These are phyloP conservation scores for Ameiurus melas DNA, from an alignment of 2,113 vertebrate species.

Conservation along the genomic window DNA sequence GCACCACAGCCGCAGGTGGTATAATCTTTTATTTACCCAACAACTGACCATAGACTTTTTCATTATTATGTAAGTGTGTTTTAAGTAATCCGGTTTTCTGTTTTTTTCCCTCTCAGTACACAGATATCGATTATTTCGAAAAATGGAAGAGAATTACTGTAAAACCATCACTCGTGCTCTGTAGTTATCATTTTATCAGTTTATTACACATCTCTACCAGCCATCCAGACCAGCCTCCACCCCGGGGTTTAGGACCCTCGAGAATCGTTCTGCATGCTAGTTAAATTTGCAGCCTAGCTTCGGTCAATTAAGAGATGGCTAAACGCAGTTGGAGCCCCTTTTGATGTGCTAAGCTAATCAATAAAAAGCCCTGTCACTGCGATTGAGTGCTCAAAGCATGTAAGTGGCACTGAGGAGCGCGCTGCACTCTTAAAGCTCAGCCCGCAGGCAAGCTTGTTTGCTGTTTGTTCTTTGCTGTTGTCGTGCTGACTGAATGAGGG, in stretches of 20 bases:
- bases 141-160: not conserved
- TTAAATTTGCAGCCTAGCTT: not conserved
- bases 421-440: conserved; percentile 18
- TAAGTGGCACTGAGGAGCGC: conserved; percentile 15
- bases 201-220: not conserved
- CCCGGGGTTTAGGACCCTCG: not conserved
- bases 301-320: conserved; percentile 5
- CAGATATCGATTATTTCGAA: not conserved
- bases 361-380: not conserved
- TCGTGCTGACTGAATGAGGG: conserved; percentile 30
- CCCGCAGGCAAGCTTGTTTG: not conserved
- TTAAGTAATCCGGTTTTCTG: not conserved
- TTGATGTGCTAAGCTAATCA: conserved; percentile 9
- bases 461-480: conserved; percentile 41
- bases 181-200: not conserved
- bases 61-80: not conserved
- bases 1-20: no score
- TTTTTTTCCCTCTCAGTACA: not conserved
- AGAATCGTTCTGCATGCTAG: not conserved
- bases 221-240: not conserved
- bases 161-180: not conserved
- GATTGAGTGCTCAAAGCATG: not conserved
- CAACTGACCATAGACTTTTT: not conserved
- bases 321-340: not conserved
- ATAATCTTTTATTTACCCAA: not conserved